These are phyloP conservation scores for Pyrochroa serraticornis DNA, from an alignment of 2,888 invertebrate species.

Conservation along the genomic window DNA sequence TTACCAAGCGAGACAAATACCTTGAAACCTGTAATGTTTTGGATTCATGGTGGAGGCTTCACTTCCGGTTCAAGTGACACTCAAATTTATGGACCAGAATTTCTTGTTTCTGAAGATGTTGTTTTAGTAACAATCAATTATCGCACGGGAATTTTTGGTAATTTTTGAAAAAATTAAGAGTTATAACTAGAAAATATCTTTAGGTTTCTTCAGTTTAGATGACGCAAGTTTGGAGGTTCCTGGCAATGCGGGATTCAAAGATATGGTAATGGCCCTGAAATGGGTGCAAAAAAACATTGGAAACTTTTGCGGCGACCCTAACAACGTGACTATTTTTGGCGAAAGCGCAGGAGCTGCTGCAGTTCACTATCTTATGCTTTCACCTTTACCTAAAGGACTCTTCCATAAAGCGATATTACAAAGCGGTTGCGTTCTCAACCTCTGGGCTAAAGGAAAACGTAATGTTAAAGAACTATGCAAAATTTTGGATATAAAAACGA, in stretches of 20 bases:
- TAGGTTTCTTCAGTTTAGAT: slow-evolving; percentile 58
- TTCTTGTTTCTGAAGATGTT: slow-evolving; percentile 43
- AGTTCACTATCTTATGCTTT: slow-evolving; percentile 57
- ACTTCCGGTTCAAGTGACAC: slow-evolving; percentile 49
- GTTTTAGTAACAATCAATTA: slow-evolving; percentile 49
- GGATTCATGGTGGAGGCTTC: slow-evolving; percentile 62
- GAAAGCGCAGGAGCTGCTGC: slow-evolving; percentile 60
- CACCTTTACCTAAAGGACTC: slow-evolving; percentile 48
- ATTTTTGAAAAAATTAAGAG: slow-evolving; percentile 3
- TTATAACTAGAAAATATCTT: slow-evolving; percentile 5
- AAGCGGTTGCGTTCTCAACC: slow-evolving; percentile 38
- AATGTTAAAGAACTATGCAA: slow-evolving; percentile 19
- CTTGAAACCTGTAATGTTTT: slow-evolving; percentile 54
- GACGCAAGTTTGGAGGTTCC: slow-evolving; percentile 57
- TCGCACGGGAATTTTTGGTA: slow-evolving; percentile 49
- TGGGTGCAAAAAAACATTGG: slow-evolving; percentile 59
- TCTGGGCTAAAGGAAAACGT: slow-evolving; percentile 31
- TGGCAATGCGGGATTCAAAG: slow-evolving; percentile 60
- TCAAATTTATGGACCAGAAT: slow-evolving; percentile 46
- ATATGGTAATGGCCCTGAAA: slow-evolving; percentile 58
- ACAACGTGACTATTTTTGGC: slow-evolving; percentile 60
- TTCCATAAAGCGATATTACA: slow-evolving; percentile 40
- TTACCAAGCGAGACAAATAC: slow-evolving; percentile 21
- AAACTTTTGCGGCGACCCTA: slow-evolving; percentile 58
- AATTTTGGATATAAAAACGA: slow-evolving; percentile 28